Conservation (phyloP, 2,797 vertebrate species). For the Sciaenops ocellatus region DNA sequence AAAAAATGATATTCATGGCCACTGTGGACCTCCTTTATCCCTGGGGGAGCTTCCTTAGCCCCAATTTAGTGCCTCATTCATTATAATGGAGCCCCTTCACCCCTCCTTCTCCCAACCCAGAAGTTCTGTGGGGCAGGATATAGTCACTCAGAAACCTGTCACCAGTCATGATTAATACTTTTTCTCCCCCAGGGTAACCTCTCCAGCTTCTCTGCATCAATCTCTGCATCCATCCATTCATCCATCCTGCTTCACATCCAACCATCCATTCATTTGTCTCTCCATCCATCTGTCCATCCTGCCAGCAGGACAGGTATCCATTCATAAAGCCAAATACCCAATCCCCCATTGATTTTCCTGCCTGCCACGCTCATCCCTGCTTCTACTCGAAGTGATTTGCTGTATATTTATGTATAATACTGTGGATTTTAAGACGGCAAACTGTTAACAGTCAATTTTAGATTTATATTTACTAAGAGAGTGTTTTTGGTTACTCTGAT, state of each 20-base stretch:
- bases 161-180: constrained; percentile 64
- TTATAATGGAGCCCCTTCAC: neutral
- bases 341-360: neutral
- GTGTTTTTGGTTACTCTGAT: neutral
- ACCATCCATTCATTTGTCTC: constrained; percentile 5
- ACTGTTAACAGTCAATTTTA: neutral
- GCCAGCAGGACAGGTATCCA: constrained; percentile 2
- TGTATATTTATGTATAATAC: neutral
- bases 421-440: neutral
- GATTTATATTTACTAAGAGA: neutral
- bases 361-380: neutral
- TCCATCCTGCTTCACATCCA: constrained; percentile 14
- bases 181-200: constrained; percentile 49
- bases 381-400: neutral
- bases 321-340: constrained; percentile 1
- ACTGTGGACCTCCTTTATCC: constrained; percentile 30
- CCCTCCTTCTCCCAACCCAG: neutral
- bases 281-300: constrained; percentile 9
- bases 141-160: constrained; percentile 68
- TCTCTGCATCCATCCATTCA: constrained; percentile 26
- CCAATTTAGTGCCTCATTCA: constrained; percentile 26
- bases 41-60: constrained; percentile 2
- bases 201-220: constrained; percentile 30
- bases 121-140: constrained; percentile 48
- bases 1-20: constrained; percentile 28